These are phyloP conservation scores for Kuschelorhynchus macadamiae DNA, from an alignment of 2,888 invertebrate genomes.

Conservation along the genomic window DNA sequence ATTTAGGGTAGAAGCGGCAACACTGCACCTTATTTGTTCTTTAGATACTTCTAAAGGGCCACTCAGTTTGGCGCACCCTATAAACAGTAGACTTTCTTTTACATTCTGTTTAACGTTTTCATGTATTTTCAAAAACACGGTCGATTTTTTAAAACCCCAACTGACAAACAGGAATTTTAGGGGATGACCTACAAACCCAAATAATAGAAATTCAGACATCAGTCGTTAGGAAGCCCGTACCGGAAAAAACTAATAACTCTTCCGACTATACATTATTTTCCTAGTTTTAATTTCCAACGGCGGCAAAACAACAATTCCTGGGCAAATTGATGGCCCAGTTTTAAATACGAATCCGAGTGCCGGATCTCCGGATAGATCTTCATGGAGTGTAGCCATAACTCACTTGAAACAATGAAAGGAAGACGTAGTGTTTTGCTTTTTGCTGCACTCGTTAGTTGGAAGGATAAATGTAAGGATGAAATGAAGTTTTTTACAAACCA, in stretches of 20 bases:
- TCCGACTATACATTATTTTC: conserved; percentile 10
- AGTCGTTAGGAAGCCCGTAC: conserved; percentile 8
- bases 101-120: no score
- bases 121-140: no score
- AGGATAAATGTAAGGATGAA: conserved; percentile 5
- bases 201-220: no score
- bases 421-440: conserved; percentile 25
- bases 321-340: conserved; percentile 22
- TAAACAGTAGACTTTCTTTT: no score
- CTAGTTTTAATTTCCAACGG: conserved; percentile 17
- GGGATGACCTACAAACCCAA: no score
- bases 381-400: conserved; percentile 21
- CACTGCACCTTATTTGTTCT: no score
- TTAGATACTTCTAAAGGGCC: no score
- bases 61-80: no score
- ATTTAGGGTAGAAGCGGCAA: no score
- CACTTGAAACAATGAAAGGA: conserved; percentile 15
- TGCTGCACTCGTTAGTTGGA: conserved; percentile 11
- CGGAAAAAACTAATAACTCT: conserved; percentile 17
- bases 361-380: conserved; percentile 7
- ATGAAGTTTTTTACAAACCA: no score
- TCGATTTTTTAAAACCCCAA: no score
- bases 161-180: no score
- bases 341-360: conserved; percentile 23
- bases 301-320: conserved; percentile 20